Percentiles rank a stretch among this genome's conserved stretches.
These are phyloP conservation scores for Folsomia candida DNA, from an alignment of 2,888 invertebrate species.

Conservation along the genomic window DNA sequence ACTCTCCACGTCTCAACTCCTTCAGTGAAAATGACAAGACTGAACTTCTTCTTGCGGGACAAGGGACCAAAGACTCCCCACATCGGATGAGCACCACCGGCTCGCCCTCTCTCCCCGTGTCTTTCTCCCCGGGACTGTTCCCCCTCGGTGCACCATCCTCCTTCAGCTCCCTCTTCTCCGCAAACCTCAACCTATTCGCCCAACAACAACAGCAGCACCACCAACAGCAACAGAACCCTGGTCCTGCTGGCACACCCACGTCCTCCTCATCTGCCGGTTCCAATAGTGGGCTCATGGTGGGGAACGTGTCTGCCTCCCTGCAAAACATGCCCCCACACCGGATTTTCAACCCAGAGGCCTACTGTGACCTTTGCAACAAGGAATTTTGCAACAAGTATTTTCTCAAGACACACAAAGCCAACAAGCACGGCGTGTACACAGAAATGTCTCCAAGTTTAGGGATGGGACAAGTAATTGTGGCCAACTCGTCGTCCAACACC, in stretches of 20 bases:
- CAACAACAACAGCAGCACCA: conserved; percentile 12
- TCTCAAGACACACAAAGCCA: conserved; percentile 94
- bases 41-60: conserved; percentile 41
- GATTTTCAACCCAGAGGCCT: conserved; percentile 95
- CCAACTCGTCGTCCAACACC: conserved; percentile 3
- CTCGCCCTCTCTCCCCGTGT: conserved; percentile 32
- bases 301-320: conserved; percentile 20
- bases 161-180: conserved; percentile 43
- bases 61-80: conserved; percentile 47
- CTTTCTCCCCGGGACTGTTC: conserved; percentile 46
- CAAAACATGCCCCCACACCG: conserved; percentile 54
- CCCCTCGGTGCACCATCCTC: conserved; percentile 44
- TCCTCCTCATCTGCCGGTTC: conserved; percentile 42
- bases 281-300: conserved; percentile 9
- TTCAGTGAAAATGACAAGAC: conserved; percentile 48
- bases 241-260: conserved; percentile 34
- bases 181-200: neutral
- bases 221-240: conserved; percentile 15
- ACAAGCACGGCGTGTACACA: conserved; percentile 91
- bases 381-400: conserved; percentile 99
- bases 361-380: conserved; percentile 95
- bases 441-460: conserved; percentile 53
- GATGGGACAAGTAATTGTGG: neutral
- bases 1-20: neutral
- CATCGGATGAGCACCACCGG: conserved; percentile 24